Evolutionary conservation across 2,888 invertebrate genomes (phyloP).

Genomic region (Eupeodes latifasciatus): DNA sequence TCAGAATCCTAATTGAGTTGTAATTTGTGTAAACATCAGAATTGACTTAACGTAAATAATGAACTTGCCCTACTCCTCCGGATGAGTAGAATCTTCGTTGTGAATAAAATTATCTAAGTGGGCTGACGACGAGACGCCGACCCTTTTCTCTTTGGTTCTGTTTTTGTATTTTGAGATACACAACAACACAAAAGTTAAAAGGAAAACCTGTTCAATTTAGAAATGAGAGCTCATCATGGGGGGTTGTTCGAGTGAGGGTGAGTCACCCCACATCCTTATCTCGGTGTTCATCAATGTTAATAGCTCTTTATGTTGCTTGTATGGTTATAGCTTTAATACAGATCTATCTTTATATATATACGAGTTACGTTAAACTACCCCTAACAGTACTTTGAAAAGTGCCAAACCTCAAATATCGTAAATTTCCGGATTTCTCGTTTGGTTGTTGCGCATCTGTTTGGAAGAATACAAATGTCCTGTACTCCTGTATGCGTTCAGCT

Average conservation of each 20-base stretch:
- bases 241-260: conserved; percentile 32
- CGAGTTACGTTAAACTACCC: conserved; percentile 67
- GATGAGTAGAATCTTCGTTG: conserved; percentile 42
- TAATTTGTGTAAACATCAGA: conserved; percentile 79
- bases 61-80: conserved; percentile 52
- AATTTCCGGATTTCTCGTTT: conserved; percentile 74
- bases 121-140: conserved; percentile 57
- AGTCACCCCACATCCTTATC: conserved; percentile 23
- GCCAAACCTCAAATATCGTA: conserved; percentile 79
- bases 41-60: conserved; percentile 79
- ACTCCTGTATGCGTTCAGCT: conserved; percentile 38
- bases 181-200: conserved; percentile 70
- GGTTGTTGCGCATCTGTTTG: conserved; percentile 70
- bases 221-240: conserved; percentile 55
- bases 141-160: conserved; percentile 49
- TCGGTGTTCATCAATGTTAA: conserved; percentile 68
- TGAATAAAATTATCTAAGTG: conserved; percentile 74
- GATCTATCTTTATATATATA: conserved; percentile 53
- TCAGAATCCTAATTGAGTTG: conserved; percentile 78
- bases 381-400: conserved; percentile 74
- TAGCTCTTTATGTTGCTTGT: conserved; percentile 62
- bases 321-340: conserved; percentile 23
- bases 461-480: conserved; percentile 49
- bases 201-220: conserved; percentile 76
- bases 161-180: conserved; percentile 58